A percentile compares a stretch with the other conserved stretches of the same genome.
These are phyloP conservation scores for Drosophila quinaria DNA, from an alignment of 2,888 invertebrate species.

Conservation along the genomic window DNA sequence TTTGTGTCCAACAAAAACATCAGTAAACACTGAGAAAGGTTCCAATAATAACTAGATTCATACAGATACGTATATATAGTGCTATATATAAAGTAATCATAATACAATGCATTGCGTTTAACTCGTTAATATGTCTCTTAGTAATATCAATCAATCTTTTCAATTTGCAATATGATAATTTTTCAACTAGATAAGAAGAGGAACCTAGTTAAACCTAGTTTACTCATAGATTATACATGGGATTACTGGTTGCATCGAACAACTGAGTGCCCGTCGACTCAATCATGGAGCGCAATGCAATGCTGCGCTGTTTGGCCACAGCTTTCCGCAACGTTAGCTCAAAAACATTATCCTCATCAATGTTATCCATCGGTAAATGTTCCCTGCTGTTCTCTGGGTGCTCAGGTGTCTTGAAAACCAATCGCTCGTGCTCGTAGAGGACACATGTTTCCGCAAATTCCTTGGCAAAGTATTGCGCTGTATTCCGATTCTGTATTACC, in stretches of 20 bases:
- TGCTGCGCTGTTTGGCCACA: conserved; percentile 88
- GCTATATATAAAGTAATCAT: conserved; percentile 36
- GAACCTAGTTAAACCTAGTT: conserved; percentile 22
- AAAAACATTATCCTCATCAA: conserved; percentile 85
- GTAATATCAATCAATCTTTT: conserved; percentile 71
- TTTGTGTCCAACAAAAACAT: conserved; percentile 64
- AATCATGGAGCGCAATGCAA: conserved; percentile 88
- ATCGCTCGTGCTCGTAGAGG: conserved; percentile 69
- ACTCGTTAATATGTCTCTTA: conserved; percentile 20
- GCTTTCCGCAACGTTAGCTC: conserved; percentile 84
- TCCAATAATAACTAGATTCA: conserved; percentile 27
- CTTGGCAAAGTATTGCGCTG: conserved; percentile 74
- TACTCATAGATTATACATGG: conserved; percentile 83
- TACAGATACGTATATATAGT: conserved; percentile 17
- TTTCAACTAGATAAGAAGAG: conserved; percentile 51
- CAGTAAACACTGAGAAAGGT: conserved; percentile 43
- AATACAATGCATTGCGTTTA: conserved; percentile 22
- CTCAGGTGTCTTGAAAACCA: conserved; percentile 65
- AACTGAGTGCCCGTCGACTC: conserved; percentile 88
- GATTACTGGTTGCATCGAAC: conserved; percentile 85
- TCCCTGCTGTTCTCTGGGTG: conserved; percentile 55
- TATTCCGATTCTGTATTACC: conserved; percentile 80
- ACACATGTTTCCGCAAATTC: conserved; percentile 79
- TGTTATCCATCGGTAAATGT: conserved; percentile 84
- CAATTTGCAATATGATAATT: conserved; percentile 66